A percentile compares a stretch with the other conserved stretches of the same genome.
phyloP scores from a whole-genome alignment of 2,113 vertebrate species.

The Sakesphorus luctuosus region DNA sequence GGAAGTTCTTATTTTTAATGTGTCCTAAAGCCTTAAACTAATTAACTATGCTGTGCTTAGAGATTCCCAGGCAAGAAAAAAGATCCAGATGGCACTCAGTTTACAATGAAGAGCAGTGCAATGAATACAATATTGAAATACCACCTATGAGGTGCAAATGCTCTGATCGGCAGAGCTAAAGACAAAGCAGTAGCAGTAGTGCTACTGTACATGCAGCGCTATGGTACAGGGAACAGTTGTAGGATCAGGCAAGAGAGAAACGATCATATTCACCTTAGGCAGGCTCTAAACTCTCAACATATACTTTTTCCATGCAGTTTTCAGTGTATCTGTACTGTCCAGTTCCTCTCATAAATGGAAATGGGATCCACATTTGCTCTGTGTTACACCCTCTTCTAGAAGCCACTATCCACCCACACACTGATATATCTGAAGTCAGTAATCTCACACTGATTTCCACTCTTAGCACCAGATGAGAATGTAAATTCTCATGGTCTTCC shows the following conservation, averaged over 20 bases:
- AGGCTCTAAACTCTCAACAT: not conserved
- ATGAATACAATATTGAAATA: not conserved
- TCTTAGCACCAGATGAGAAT: accelerated
- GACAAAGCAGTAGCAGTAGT: not conserved
- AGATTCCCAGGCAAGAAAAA: not conserved
- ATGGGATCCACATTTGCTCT: not conserved
- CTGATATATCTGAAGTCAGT: not conserved
- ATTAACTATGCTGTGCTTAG: not conserved
- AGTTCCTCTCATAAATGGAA: not conserved
- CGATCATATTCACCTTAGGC: accelerated
- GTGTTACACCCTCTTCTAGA: not conserved
- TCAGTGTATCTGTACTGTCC: not conserved
- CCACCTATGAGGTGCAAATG: not conserved
- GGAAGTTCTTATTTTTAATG: not conserved
- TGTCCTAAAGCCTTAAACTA: not conserved
- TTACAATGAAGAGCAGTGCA: not conserved
- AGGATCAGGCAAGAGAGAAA: not conserved
- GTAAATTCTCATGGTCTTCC: not conserved
- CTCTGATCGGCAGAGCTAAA: not conserved
- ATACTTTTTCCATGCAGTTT: not conserved
- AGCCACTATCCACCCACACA: not conserved
- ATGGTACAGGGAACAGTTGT: not conserved
- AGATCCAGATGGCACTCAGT: constrained; percentile 25
- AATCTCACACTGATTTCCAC: not conserved
- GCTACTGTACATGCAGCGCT: not conserved